These are phyloP conservation scores for Lophura nycthemera DNA, from an alignment of 2,113 vertebrate genomes.

Conservation along the genomic window DNA sequence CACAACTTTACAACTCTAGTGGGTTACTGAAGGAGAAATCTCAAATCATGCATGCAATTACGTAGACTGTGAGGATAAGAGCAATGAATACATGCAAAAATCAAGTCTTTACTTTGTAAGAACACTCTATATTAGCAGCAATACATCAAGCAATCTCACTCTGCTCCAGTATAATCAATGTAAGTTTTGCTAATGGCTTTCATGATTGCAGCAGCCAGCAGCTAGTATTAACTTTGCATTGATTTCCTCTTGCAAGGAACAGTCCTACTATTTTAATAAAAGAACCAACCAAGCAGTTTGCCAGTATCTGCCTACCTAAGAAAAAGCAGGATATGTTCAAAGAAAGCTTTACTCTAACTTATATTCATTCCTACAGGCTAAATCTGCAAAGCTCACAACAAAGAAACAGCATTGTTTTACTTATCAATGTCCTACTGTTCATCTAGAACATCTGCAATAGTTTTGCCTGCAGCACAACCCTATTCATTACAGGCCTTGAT, in stretches of 20 bases:
- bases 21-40: background rate
- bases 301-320: constrained; percentile 49
- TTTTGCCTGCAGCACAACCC: constrained; percentile 52
- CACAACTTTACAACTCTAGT: background rate
- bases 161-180: background rate
- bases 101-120: background rate
- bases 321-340: constrained; percentile 44
- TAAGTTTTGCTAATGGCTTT: background rate
- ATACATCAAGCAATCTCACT: background rate
- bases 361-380: constrained; percentile 34
- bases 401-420: constrained; percentile 48
- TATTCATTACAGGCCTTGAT: constrained; percentile 63
- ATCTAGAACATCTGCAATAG: constrained; percentile 46
- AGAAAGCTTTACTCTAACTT: constrained; percentile 31
- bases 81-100: background rate
- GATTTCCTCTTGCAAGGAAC: background rate
- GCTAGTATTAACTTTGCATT: background rate
- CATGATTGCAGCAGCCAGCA: background rate
- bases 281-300: background rate
- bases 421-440: constrained; percentile 74
- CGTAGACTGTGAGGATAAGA: background rate
- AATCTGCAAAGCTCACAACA: constrained; percentile 46
- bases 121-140: background rate
- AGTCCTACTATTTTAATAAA: background rate
- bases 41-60: background rate